Base-by-base conservation (phyloP, 2,113 vertebrate species). In the Grallaria varia region DNA sequence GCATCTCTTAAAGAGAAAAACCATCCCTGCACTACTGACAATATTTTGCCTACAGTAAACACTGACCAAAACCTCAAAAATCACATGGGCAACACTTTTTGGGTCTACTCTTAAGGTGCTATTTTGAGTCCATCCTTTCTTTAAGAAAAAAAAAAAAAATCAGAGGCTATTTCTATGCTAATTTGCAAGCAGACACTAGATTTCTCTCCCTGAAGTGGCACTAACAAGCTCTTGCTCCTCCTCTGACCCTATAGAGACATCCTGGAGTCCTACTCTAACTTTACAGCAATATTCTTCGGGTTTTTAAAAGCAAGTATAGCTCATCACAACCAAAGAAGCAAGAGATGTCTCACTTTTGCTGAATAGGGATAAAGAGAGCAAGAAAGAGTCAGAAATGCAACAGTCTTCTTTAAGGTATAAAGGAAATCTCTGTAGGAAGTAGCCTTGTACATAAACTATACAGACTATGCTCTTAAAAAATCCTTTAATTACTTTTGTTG, bases 251-350 rank as follows among this genome's bases (percentile, higher is more conserved):
- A 33, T 5, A 53, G 37, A 69, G 58, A 40, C 47, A 91, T 19
- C 33, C 39, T 40, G 45, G 31, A 84, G 45, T 60, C 25, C 19
- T 62, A 58, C 15, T 74, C 44, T 45, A 74, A 45, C 25, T 55
- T 59, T 2, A 53, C 0, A 0, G 15, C 37, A 77, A 58, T 39
- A n/a, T n/a, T 62, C 22, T 58, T 4, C 0, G 40, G 4, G 4
- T 6, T 94, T 84, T 80, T 39, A 68, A 37, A 77, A 73, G 44
- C 35, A 71, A 92, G 11, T 77, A 80, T 13, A 77, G 42, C 8
- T 62, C 37, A 52, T 30, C 52, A 22, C 19, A 78, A 44, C 5
- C 59, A 12, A 81, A 78, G 16, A 45, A 28, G 14, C 17, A 58
- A 78, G 24, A 59, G 24, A 44, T 24, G 7, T 15, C 56, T 75